Conservation (phyloP, 2,888 invertebrate genomes). For the Stenoptilia bipunctidactyla region DNA sequence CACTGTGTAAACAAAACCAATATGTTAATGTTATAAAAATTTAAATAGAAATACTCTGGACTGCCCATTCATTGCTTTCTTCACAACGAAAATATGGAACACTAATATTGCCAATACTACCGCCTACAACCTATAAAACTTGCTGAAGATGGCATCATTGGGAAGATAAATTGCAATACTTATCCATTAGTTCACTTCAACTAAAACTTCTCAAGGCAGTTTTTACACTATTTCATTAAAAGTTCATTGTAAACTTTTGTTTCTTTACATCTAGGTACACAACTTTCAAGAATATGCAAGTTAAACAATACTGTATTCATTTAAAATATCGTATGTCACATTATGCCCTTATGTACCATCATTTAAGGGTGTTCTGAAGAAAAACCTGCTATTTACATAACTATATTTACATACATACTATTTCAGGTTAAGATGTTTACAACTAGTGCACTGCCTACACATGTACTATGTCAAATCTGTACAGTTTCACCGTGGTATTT, state of each 20-base stretch:
- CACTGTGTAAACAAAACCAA: no score
- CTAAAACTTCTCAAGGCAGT: neutral
- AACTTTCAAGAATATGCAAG: neutral
- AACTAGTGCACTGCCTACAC: conserved; percentile 18
- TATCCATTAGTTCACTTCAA: no score
- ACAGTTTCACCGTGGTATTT: conserved; percentile 20
- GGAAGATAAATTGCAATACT: no score
- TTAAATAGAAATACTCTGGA: no score
- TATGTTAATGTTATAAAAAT: no score
- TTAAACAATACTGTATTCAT: conserved; percentile 8
- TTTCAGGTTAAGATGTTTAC: conserved; percentile 10
- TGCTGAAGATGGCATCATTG: no score
- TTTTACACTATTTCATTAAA: neutral
- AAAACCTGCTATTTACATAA: conserved; percentile 27
- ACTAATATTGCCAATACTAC: no score
- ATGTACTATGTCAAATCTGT: conserved; percentile 29
- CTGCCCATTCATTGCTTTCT: no score
- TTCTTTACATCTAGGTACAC: neutral
- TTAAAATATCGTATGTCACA: conserved; percentile 17
- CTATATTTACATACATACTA: conserved; percentile 33
- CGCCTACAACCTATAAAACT: no score
- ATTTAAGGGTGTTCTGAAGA: conserved; percentile 26
- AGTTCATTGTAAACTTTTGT: conserved; percentile 1
- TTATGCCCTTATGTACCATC: no score
- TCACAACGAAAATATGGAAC: no score